Evolutionary conservation across 2,888 invertebrate species (phyloP).

Genomic region (Spodoptera exigua): DNA sequence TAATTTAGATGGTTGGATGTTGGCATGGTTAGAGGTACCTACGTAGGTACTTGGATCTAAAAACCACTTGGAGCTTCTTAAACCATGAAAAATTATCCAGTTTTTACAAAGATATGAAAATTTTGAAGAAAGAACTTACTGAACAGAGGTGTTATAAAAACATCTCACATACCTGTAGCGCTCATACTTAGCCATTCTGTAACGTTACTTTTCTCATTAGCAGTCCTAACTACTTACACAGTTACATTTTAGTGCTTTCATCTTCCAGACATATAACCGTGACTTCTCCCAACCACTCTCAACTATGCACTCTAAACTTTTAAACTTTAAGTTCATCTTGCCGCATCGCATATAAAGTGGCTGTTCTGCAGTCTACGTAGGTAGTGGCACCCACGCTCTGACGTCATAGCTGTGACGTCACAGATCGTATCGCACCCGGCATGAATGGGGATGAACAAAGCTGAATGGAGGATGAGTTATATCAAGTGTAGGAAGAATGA

Average conservation of each 20-base stretch:
- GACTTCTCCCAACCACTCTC: background rate
- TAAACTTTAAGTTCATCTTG: constrained; percentile 18
- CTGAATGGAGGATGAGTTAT: constrained; percentile 23
- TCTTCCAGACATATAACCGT: background rate
- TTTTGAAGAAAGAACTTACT: too few relatives aligned
- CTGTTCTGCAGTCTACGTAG: constrained; percentile 2
- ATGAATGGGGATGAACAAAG: constrained; percentile 19
- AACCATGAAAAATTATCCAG: too few relatives aligned
- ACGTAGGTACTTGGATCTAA: too few relatives aligned
- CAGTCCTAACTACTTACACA: too few relatives aligned
- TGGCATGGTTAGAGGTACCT: too few relatives aligned
- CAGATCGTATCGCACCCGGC: constrained; percentile 18
- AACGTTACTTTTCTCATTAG: too few relatives aligned
- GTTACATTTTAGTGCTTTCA: background rate
- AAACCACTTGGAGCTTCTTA: too few relatives aligned
- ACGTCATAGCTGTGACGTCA: constrained; percentile 33
- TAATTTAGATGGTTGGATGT: too few relatives aligned
- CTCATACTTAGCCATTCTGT: too few relatives aligned
- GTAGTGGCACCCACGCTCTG: constrained; percentile 9
- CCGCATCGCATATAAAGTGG: constrained; percentile 23
- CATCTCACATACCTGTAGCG: too few relatives aligned
- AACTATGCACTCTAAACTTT: constrained; percentile 3
- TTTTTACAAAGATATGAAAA: too few relatives aligned
- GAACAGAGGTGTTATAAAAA: too few relatives aligned
- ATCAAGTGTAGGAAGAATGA: constrained; percentile 13